These are phyloP conservation scores for Oedothorax gibbosus DNA, from an alignment of 1,140 invertebrate genomes.

Conservation along the genomic window DNA sequence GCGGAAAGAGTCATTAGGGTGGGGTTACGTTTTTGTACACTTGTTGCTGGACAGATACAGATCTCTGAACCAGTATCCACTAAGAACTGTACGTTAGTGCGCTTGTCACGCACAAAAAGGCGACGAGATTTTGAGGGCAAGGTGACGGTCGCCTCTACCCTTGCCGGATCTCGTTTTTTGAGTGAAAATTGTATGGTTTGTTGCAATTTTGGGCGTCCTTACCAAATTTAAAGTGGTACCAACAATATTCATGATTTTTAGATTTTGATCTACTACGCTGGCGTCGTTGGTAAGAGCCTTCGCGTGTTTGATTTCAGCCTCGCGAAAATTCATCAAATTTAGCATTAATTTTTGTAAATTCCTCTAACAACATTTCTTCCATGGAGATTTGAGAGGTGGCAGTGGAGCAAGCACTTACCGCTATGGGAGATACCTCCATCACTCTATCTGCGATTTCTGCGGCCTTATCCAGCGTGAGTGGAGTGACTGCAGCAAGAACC, in stretches of 20 bases:
- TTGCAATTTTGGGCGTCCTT: slow-evolving; percentile 40
- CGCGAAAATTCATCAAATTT: neutral
- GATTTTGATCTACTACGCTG: neutral
- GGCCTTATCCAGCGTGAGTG: neutral
- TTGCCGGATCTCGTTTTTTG: neutral
- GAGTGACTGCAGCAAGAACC: neutral
- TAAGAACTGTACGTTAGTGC: neutral
- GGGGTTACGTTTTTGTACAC: no score
- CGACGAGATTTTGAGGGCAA: neutral
- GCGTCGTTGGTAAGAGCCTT: neutral
- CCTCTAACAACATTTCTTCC: neutral
- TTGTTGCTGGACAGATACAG: no score
- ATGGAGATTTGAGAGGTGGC: neutral
- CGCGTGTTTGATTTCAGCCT: neutral
- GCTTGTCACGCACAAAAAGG: slow-evolving; percentile 32
- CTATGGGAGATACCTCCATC: neutral
- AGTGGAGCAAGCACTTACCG: slow-evolving; percentile 9
- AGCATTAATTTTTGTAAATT: neutral
- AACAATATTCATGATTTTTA: slow-evolving; percentile 29
- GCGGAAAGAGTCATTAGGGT: slow-evolving; percentile 2
- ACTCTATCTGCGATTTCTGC: neutral
- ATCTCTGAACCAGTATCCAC: no score
- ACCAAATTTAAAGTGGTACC: slow-evolving; percentile 50
- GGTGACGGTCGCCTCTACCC: neutral
- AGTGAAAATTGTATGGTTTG: neutral